A percentile compares a stretch with the other conserved stretches of the same genome.
phyloP scores from a whole-genome alignment of 2,113 vertebrate genomes.

The Gasterosteus aculeatus region DNA sequence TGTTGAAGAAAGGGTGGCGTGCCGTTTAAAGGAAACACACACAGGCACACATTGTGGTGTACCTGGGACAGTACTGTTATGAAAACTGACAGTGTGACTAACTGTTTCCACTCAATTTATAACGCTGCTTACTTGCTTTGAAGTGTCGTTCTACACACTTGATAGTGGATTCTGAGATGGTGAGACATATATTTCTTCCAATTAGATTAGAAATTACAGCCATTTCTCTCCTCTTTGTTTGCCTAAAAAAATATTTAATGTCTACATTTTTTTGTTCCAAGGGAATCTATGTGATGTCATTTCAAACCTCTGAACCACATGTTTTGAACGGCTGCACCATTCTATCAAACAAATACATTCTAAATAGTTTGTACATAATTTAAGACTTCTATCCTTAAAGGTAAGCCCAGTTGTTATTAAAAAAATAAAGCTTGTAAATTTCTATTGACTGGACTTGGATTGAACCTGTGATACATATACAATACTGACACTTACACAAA shows the following conservation, averaged over 20 bases:
- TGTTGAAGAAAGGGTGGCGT: constrained; percentile 48
- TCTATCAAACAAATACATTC: background rate
- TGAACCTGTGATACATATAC: background rate
- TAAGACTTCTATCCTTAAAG: background rate
- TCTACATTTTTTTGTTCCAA: background rate
- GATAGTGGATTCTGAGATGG: constrained; percentile 3
- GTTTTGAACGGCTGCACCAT: background rate
- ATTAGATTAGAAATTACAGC: background rate
- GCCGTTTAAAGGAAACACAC: constrained; percentile 25
- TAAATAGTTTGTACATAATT: background rate
- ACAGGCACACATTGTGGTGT: constrained; percentile 58
- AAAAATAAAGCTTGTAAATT: constrained; percentile 14
- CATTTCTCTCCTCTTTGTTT: background rate
- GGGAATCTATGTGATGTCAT: background rate
- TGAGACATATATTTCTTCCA: constrained; percentile 10
- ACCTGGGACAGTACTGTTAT: constrained; percentile 64
- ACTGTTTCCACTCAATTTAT: constrained; percentile 68
- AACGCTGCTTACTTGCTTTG: constrained; percentile 16
- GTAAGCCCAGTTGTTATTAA: background rate
- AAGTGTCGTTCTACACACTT: background rate
- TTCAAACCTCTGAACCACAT: background rate
- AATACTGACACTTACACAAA: constrained; percentile 15
- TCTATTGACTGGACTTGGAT: background rate
- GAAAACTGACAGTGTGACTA: constrained; percentile 66
- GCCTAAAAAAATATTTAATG: background rate